These are phyloP conservation scores for Sphaerodactylus townsendi DNA, from an alignment of 2,113 vertebrate genomes.

Conservation along the genomic window DNA sequence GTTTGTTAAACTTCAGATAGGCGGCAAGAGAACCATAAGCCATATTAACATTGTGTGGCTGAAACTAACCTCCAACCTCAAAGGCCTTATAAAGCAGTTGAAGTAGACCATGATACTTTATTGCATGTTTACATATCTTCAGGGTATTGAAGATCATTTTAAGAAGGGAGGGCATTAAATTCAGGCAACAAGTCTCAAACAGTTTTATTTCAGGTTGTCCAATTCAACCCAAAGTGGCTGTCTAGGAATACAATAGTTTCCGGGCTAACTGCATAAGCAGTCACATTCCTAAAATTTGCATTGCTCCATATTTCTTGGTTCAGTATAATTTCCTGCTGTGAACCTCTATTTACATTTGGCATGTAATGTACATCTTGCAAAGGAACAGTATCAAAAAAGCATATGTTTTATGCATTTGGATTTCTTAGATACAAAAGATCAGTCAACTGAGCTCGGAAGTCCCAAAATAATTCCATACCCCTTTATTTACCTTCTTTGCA, in stretches of 20 bases:
- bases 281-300: neutral
- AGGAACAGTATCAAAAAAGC: neutral
- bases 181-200: neutral
- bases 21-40: constrained; percentile 11
- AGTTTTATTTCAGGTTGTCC: neutral
- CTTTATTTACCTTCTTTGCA: neutral
- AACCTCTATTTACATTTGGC: neutral
- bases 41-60: neutral
- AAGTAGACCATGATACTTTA: neutral
- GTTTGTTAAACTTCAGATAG: neutral
- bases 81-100: neutral
- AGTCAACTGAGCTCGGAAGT: neutral
- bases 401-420: constrained; percentile 8
- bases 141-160: neutral
- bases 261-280: neutral
- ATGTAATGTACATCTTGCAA: neutral
- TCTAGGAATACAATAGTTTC: neutral
- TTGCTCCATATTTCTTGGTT: neutral
- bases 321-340: fast-evolving
- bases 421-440: neutral
- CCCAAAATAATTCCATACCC: neutral
- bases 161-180: neutral
- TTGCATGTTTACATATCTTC: neutral
- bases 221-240: neutral
- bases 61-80: constrained; percentile 1